Conservation (phyloP, 1,140 invertebrate genomes). For the Rhyzopertha dominica region DNA sequence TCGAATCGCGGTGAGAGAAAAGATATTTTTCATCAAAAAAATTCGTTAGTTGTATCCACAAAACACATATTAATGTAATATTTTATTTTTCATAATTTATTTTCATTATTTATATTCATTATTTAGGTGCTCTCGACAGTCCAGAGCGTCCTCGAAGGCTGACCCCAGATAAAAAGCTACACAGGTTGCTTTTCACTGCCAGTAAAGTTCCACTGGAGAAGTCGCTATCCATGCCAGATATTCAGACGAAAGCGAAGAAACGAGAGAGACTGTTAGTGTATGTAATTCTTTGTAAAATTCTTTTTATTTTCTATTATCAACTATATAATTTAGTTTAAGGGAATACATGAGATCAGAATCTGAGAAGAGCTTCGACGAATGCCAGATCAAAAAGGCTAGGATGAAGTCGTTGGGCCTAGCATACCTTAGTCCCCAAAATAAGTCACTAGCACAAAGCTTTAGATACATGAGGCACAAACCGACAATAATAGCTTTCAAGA, state of each 20-base stretch:
- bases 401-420: constrained; percentile 61
- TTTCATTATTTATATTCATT: no score
- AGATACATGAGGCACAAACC: constrained; percentile 83
- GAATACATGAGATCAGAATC: constrained; percentile 73
- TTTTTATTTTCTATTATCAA: no score
- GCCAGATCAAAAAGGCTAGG: constrained; percentile 57
- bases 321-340: constrained; percentile 53
- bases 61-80: no score
- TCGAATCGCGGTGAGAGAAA: no score
- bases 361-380: constrained; percentile 68
- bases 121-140: no score
- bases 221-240: constrained; percentile 76
- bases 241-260: constrained; percentile 68
- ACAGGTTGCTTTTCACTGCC: constrained; percentile 46
- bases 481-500: constrained; percentile 78
- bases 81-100: no score
- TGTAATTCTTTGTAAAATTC: no score
- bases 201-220: constrained; percentile 65
- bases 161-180: constrained; percentile 45
- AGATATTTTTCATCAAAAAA: no score
- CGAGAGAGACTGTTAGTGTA: constrained; percentile 62
- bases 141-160: constrained; percentile 18
- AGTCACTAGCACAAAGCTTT: constrained; percentile 72
- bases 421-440: constrained; percentile 69
- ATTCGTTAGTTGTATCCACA: no score